Conservation (phyloP, 2,113 vertebrate species). For the Solea senegalensis region DNA sequence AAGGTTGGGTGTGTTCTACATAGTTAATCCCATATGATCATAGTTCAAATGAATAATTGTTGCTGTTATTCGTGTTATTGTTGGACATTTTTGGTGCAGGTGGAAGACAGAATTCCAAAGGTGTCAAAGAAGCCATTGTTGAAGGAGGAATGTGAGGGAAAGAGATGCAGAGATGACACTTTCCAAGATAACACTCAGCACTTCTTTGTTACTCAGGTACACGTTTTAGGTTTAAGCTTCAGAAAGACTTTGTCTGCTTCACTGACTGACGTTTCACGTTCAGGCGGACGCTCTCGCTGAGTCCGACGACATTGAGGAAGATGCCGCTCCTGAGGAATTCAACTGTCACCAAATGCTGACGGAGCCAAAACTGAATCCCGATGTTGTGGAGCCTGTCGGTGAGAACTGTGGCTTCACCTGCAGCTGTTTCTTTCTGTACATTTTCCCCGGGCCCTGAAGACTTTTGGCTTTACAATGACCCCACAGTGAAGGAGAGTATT, state of each 20-base stretch:
- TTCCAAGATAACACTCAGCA: conserved; percentile 52
- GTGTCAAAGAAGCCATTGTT: conserved; percentile 63
- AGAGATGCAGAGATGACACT: not conserved
- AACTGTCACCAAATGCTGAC: conserved; percentile 74
- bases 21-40: not conserved
- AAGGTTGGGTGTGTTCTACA: conserved; percentile 74
- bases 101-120: conserved; percentile 71
- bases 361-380: conserved; percentile 61
- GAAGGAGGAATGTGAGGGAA: not conserved
- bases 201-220: conserved; percentile 89
- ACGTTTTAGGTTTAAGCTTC: not conserved
- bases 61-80: not conserved
- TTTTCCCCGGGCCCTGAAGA: conserved; percentile 29
- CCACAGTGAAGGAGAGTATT: conserved; percentile 16
- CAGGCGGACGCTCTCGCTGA: conserved; percentile 59
- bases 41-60: not conserved
- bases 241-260: not conserved
- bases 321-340: conserved; percentile 58
- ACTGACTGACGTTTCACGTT: not conserved
- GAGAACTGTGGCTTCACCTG: conserved; percentile 22
- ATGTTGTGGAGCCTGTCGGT: conserved; percentile 79
- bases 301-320: conserved; percentile 27
- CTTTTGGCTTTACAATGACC: conserved; percentile 6
- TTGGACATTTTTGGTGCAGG: conserved; percentile 59
- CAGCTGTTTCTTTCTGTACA: conserved; percentile 22